Conservation (phyloP, 2,797 vertebrate genomes). For the Enteromius viviparus region DNA sequence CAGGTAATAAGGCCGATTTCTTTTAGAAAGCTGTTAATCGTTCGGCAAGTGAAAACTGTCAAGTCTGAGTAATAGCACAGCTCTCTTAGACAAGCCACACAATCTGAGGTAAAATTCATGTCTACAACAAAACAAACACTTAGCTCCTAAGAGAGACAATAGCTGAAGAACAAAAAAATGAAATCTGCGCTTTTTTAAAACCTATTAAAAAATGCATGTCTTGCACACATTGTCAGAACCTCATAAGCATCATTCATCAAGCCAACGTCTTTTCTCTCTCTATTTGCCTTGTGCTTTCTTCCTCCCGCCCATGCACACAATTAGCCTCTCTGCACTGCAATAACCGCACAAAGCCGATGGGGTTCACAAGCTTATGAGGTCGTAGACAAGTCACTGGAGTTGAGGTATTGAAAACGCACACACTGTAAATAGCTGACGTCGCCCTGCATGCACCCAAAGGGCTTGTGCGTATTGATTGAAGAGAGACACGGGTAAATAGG, state of each 20-base stretch:
- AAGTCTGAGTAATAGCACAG: background rate
- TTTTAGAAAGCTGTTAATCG: background rate
- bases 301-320: conserved; percentile 23
- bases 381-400: conserved; percentile 40
- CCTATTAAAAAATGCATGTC: background rate
- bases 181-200: background rate
- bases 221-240: background rate
- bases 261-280: background rate
- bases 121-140: background rate
- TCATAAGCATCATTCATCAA: conserved; percentile 1
- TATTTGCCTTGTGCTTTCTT: background rate
- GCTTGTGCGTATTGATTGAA: conserved; percentile 53
- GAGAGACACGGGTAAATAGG: conserved; percentile 50
- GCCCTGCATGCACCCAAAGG: conserved; percentile 31
- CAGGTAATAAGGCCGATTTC: background rate
- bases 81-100: background rate
- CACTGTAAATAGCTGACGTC: conserved; percentile 45
- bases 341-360: conserved; percentile 39
- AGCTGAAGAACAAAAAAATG: background rate
- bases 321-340: conserved; percentile 28
- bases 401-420: conserved; percentile 40
- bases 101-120: background rate
- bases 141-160: background rate
- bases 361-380: conserved; percentile 32
- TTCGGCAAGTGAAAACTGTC: too few species aligned